Evolutionary conservation across 2,888 invertebrate genomes (phyloP).

Genomic region (Graphium colonna): DNA sequence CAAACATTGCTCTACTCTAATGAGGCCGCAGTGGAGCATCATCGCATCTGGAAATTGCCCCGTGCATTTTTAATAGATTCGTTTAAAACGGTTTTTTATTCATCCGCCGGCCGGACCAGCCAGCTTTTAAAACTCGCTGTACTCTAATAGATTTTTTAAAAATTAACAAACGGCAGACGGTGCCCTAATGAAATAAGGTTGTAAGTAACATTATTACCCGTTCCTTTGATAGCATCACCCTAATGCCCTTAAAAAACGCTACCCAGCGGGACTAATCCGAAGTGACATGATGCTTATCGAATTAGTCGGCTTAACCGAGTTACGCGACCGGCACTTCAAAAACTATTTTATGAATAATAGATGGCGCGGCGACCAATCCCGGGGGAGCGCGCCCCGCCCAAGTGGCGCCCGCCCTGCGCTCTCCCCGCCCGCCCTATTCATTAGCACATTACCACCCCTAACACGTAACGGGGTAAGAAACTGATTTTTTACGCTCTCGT

Average conservation of each 20-base stretch:
- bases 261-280: constrained; percentile 63
- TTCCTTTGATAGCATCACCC: constrained; percentile 60
- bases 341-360: constrained; percentile 81
- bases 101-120: constrained; percentile 40
- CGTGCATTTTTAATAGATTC: constrained; percentile 72
- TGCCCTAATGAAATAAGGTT: constrained; percentile 55
- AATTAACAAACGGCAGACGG: constrained; percentile 61
- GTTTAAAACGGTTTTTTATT: constrained; percentile 72
- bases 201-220: constrained; percentile 48
- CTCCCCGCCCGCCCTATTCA: constrained; percentile 69
- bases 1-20: constrained; percentile 49
- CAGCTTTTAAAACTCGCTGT: constrained; percentile 57
- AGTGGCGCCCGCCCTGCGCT: constrained; percentile 36
- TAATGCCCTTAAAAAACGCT: constrained; percentile 55
- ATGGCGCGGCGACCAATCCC: constrained; percentile 76
- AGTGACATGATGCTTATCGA: constrained; percentile 78
- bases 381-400: constrained; percentile 54
- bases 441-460: constrained; percentile 77
- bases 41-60: constrained; percentile 60
- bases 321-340: constrained; percentile 75
- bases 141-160: constrained; percentile 68
- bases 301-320: constrained; percentile 67
- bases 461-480: constrained; percentile 59
- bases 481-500: constrained; percentile 55
- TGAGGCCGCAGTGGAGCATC: constrained; percentile 39